A percentile compares a stretch with the other conserved stretches of the same genome.
phyloP scores from a whole-genome alignment of 2,888 invertebrate species.

The Drosophila robusta region DNA sequence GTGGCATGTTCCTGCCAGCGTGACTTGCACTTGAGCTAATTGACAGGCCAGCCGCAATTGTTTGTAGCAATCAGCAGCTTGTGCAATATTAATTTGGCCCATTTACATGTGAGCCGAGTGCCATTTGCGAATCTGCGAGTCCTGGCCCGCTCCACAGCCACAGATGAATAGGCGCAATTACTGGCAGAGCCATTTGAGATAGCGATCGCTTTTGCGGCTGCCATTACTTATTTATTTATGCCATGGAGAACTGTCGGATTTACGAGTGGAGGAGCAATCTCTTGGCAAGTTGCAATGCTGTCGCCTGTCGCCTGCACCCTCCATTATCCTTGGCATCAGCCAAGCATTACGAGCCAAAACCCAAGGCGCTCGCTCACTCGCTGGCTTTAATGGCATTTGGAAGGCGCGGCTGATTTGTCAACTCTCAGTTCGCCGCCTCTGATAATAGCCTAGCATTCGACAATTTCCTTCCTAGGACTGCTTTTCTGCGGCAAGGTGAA shows the following conservation, averaged over 20 bases:
- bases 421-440: conserved; percentile 39
- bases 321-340: conserved; percentile 49
- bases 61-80: conserved; percentile 51
- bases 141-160: neutral
- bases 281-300: conserved; percentile 63
- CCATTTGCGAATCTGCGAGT: neutral
- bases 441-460: conserved; percentile 68
- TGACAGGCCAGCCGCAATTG: conserved; percentile 47
- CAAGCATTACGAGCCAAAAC: conserved; percentile 51
- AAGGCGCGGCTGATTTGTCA: conserved; percentile 74
- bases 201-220: conserved; percentile 38
- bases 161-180: conserved; percentile 39
- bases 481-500: conserved; percentile 66
- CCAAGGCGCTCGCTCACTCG: conserved; percentile 11
- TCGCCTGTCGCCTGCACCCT: conserved; percentile 16
- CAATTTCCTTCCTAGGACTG: conserved; percentile 68
- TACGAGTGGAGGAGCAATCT: conserved; percentile 37
- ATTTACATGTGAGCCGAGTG: conserved; percentile 45
- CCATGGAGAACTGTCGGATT: conserved; percentile 59
- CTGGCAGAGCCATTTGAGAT: conserved; percentile 47
- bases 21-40: conserved; percentile 44
- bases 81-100: conserved; percentile 67
- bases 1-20: conserved; percentile 10
- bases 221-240: conserved; percentile 64
- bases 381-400: conserved; percentile 62